Evolutionary conservation across 2,888 invertebrate species (phyloP).

Genomic region (Pollenia griseotomentosa): DNA sequence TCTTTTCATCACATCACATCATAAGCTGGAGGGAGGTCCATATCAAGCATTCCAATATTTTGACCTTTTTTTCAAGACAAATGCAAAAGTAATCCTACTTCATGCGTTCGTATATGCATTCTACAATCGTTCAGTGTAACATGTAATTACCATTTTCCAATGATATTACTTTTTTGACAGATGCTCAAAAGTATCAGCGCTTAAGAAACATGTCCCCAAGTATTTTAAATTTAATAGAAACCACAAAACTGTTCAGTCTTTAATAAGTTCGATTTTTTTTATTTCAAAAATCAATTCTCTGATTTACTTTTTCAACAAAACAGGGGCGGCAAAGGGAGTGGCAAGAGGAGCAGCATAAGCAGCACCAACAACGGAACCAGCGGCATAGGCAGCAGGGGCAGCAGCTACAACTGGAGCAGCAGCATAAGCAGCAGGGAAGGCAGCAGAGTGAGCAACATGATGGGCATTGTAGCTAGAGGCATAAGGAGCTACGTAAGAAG

Average conservation of each 20-base stretch:
- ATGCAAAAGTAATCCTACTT: no score
- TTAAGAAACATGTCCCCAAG: no score
- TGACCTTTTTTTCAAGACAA: no score
- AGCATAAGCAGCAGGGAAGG: slow-evolving; percentile 72
- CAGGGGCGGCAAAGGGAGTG: slow-evolving; percentile 64
- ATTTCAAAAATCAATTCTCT: slow-evolving; percentile 4
- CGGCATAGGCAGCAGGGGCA: slow-evolving; percentile 21
- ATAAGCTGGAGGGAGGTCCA: no score
- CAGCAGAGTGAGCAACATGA: slow-evolving; percentile 79
- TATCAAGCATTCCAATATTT: no score
- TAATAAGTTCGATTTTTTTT: background rate
- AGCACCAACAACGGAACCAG: slow-evolving; percentile 62
- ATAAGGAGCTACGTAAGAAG: slow-evolving; percentile 80
- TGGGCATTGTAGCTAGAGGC: slow-evolving; percentile 80
- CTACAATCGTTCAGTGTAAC: no score
- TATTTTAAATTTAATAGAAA: background rate
- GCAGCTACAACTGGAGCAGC: slow-evolving; percentile 61
- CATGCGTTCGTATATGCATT: no score
- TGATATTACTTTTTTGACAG: no score
- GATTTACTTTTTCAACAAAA: slow-evolving; percentile 63
- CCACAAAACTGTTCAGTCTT: background rate
- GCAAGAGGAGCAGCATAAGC: slow-evolving; percentile 65
- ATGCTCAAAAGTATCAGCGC: no score
- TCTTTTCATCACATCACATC: no score
- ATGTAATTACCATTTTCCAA: no score